phyloP scores from a whole-genome alignment of 2,113 vertebrate species.

The Marmota flaviventris region DNA sequence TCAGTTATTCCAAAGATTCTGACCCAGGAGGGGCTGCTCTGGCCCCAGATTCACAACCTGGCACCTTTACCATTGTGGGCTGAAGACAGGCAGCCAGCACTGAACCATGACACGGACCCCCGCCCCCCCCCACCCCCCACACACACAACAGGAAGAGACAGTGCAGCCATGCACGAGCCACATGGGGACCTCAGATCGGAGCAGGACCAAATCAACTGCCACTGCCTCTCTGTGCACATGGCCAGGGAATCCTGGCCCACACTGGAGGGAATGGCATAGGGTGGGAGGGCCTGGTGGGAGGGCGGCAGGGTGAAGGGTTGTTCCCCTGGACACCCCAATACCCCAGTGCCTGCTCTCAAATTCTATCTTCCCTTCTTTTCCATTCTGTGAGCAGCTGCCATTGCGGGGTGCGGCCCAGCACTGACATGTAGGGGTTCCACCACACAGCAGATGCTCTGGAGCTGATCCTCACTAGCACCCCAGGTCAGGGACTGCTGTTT shows the following conservation, averaged over 20 bases:
- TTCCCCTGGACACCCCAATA: background rate
- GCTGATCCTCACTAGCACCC: too few relatives aligned
- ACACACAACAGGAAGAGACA: too few relatives aligned
- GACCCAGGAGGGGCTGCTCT: background rate
- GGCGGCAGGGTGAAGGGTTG: background rate
- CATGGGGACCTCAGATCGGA: background rate
- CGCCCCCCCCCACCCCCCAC: too few relatives aligned
- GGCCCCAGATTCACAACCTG: too few relatives aligned
- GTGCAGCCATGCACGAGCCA: too few relatives aligned
- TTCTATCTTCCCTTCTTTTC: background rate
- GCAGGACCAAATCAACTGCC: background rate
- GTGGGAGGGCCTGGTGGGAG: background rate
- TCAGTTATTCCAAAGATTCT: background rate
- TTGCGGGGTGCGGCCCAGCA: background rate
- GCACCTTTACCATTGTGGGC: too few relatives aligned
- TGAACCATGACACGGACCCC: too few relatives aligned
- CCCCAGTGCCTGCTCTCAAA: background rate
- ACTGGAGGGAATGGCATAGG: background rate
- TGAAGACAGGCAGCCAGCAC: too few relatives aligned
- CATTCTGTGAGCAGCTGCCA: background rate
- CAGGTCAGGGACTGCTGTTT: background rate
- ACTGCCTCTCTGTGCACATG: background rate
- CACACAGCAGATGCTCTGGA: background rate
- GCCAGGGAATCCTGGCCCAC: too few relatives aligned
- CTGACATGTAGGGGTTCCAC: background rate